Evolutionary conservation across 2,797 vertebrate species (phyloP).

Genomic region (Mus caroli): DNA sequence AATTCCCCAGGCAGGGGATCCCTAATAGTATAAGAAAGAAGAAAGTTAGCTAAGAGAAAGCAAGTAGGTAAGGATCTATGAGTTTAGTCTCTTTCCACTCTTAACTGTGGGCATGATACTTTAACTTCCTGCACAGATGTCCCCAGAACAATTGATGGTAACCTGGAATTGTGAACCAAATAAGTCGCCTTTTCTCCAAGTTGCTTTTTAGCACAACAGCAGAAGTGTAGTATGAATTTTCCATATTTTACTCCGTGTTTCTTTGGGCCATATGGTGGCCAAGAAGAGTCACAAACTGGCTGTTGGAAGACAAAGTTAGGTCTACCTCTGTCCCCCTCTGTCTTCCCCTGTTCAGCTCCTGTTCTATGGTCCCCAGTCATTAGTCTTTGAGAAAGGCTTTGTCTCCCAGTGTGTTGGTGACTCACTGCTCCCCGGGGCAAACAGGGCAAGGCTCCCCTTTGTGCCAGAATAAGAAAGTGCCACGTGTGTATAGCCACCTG

Average conservation of each 20-base stretch:
- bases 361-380: too few species aligned
- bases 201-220: neutral
- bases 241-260: neutral
- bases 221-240: neutral
- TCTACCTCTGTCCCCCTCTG: neutral
- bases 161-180: neutral
- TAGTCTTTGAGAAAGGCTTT: conserved; percentile 6
- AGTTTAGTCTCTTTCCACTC: neutral
- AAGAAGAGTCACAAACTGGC: neutral
- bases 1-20: neutral
- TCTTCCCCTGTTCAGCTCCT: neutral
- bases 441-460: neutral
- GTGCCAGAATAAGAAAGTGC: conserved; percentile 18
- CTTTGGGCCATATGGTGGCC: neutral
- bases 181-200: neutral
- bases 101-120: neutral
- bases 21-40: neutral
- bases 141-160: neutral
- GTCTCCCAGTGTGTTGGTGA: neutral
- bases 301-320: neutral
- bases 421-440: neutral
- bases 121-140: neutral
- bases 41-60: neutral
- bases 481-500: neutral
- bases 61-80: neutral